Conservation (phyloP, 2,113 vertebrate species). For the Myrmecobius fasciatus region DNA sequence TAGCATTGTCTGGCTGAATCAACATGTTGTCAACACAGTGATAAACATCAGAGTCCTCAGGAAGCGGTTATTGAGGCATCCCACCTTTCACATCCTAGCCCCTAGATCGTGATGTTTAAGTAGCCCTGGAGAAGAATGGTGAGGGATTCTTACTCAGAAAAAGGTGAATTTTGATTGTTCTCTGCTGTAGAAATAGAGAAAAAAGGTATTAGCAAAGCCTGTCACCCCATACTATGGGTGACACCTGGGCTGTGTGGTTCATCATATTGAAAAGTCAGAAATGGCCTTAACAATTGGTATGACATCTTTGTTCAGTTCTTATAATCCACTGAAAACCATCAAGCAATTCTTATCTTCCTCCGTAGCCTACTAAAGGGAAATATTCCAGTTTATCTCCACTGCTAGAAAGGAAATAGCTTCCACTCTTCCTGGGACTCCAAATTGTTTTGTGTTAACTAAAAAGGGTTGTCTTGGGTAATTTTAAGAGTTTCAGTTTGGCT, state of each 20-base stretch:
- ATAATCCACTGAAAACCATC: too few species aligned
- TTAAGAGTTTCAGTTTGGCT: not conserved
- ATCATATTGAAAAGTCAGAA: not conserved
- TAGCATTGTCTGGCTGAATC: not conserved
- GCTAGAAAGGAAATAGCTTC: not conserved
- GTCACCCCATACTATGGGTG: not conserved
- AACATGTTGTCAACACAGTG: not conserved
- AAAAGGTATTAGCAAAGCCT: not conserved
- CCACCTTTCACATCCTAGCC: not conserved
- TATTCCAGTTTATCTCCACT: not conserved
- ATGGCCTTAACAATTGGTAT: not conserved
- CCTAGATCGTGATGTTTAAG: not conserved
- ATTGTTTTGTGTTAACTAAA: not conserved
- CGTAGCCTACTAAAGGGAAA: not conserved
- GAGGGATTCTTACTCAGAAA: not conserved
- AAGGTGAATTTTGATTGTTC: not conserved
- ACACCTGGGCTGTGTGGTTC: not conserved
- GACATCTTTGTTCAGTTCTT: too few species aligned
- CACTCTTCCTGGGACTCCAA: not conserved
- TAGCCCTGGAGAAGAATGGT: not conserved
- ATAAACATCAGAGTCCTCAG: not conserved
- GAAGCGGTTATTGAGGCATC: not conserved
- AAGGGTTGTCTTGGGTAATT: not conserved
- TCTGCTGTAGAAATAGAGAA: not conserved
- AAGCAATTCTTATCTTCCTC: not conserved